phyloP scores from a whole-genome alignment of 2,113 vertebrate species.

The Sinocyclocheilus grahami region DNA sequence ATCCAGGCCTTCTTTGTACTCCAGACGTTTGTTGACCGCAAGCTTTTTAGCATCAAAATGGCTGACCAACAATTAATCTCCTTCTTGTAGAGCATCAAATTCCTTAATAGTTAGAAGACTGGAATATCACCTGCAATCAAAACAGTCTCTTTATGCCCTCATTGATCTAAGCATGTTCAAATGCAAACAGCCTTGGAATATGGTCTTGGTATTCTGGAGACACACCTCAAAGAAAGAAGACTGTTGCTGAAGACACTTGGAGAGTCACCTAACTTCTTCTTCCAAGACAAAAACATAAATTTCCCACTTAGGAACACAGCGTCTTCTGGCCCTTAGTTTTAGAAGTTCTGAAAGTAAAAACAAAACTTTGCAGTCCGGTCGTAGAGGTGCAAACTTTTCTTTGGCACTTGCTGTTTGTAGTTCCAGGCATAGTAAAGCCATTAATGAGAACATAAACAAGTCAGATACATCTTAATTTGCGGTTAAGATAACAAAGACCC shows the following conservation, averaged over 20 bases:
- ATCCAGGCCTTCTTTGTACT: conserved; percentile 40
- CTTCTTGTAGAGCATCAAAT: not conserved
- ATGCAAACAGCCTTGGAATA: no score
- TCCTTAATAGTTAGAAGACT: not conserved
- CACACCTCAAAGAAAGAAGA: not conserved
- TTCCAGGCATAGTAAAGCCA: conserved; percentile 35
- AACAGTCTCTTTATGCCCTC: not conserved
- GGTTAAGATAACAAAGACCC: conserved; percentile 32
- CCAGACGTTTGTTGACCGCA: conserved; percentile 3
- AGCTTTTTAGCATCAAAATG: not conserved
- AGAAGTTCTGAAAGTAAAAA: conserved; percentile 31
- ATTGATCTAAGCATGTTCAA: not conserved
- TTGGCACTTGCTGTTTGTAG: conserved; percentile 8
- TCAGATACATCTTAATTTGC: not conserved
- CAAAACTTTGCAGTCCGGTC: conserved; percentile 34
- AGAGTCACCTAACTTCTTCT: conserved; percentile 26
- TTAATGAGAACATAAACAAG: conserved; percentile 26
- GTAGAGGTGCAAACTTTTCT: conserved; percentile 41
- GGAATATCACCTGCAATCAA: not conserved
- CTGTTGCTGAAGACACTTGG: not conserved
- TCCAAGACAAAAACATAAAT: not conserved
- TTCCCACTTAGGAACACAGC: not conserved
- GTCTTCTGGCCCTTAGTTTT: not conserved
- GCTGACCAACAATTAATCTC: conserved; percentile 28
- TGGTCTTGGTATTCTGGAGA: conserved; percentile 11